These are phyloP conservation scores for Pterois miles DNA, from an alignment of 2,797 vertebrate genomes.

Conservation along the genomic window DNA sequence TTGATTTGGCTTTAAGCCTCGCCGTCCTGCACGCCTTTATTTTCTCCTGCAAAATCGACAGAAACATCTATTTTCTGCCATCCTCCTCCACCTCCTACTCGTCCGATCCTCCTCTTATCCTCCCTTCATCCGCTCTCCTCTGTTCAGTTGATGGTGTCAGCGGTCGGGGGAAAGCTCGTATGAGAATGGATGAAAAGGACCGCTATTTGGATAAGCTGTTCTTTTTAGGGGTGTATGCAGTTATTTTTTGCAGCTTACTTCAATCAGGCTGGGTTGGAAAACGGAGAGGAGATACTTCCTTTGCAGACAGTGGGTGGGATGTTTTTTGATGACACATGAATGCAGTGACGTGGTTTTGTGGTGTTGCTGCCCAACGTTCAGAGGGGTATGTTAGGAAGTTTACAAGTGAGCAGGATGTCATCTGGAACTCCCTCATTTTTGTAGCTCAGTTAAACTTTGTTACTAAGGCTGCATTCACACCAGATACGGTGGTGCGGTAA, in stretches of 20 bases:
- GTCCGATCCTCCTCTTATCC: constrained; percentile 58
- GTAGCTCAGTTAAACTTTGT: background rate
- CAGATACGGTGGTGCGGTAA: no score
- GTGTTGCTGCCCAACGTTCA: background rate
- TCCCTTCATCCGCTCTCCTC: constrained; percentile 59
- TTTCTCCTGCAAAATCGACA: constrained; percentile 81
- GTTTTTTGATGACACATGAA: background rate
- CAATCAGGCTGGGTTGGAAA: constrained; percentile 8
- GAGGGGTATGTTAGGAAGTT: background rate
- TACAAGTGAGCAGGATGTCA: background rate
- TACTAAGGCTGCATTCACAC: no score
- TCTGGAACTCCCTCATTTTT: background rate
- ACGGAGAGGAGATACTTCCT: background rate
- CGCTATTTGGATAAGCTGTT: constrained; percentile 58
- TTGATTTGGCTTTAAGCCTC: constrained; percentile 82
- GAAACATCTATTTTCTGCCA: constrained; percentile 82
- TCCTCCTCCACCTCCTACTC: constrained; percentile 65
- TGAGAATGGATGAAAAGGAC: constrained; percentile 60
- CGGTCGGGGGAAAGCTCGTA: constrained; percentile 37
- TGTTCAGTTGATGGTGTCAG: constrained; percentile 72
- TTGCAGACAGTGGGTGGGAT: background rate
- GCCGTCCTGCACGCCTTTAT: constrained; percentile 77
- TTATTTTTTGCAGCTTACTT: constrained; percentile 10
- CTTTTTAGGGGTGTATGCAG: constrained; percentile 22
- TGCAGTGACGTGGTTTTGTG: background rate